Evolutionary conservation across 2,113 vertebrate species (phyloP), one percentile per base, ranked within the genome.

Genomic region (Acrocephalus kingi): DNA sequence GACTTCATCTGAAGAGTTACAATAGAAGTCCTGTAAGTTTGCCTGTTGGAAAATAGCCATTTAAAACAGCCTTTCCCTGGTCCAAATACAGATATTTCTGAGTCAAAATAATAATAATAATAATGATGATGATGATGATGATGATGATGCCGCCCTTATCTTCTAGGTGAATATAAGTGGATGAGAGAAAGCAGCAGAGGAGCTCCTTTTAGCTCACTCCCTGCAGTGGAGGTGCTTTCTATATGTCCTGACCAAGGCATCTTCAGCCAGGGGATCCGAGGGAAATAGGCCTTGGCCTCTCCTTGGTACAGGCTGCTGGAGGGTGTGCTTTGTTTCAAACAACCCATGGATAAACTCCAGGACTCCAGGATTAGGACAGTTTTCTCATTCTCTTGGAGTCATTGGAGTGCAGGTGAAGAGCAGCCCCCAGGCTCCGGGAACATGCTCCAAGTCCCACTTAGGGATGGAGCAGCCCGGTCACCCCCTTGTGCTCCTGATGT

Each of bases 191-290:
- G 51, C 62, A 39, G n/a, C 30, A 59, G 54, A 75, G n/a, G 35
- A 84, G 33, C 15, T 68, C 52, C 12, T 80, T 64, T 63, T 54
- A 51, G 12, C 20, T 91, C 62, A 18, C 27, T 69, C 1, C 22
- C 28, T 80, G 71, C 35, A 52, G n/a, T 30, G 30, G 63, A 48
- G 13, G 46, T 74, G 11, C 17, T 84, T 84, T 89, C 20, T 52
- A 0, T 25, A 5, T 1, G 0, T 43, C 62, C 54, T 15, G 41
- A 25, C 30, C 0, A 7, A 43, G 25, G n/a, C 64, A 28, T 17
- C 27, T 49, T 46, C 66, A 59, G 22, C 23, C 35, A 11, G 21
- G 48, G 30, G 13, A 30, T 9, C 0, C 0, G 3, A 67, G 19
- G 22, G 8, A 25, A 4, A 2, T 1, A 1, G 12, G 2, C 13